Evolutionary conservation across 2,888 invertebrate species (phyloP).

Genomic region (Agrotis puta): DNA sequence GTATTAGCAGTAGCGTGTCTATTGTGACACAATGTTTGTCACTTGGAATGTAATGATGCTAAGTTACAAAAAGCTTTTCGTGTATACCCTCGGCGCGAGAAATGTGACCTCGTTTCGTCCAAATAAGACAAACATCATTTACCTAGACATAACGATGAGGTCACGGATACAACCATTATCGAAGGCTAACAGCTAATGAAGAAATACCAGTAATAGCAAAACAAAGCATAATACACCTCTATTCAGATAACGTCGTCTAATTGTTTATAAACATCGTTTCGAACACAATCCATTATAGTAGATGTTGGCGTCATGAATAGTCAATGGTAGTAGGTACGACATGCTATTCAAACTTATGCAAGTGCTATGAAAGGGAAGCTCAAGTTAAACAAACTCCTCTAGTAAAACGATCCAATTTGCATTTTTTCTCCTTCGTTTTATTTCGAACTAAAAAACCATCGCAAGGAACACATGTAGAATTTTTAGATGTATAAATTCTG

Average conservation of each 20-base stretch:
- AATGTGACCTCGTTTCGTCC: slow-evolving; percentile 77
- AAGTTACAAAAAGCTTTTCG: slow-evolving; percentile 82
- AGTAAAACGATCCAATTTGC: slow-evolving; percentile 20
- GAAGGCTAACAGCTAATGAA: slow-evolving; percentile 14
- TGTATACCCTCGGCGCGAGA: slow-evolving; percentile 74
- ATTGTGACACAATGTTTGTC: slow-evolving; percentile 71
- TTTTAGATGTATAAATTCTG: background rate
- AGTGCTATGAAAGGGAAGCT: slow-evolving; percentile 21
- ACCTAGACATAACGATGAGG: slow-evolving; percentile 75
- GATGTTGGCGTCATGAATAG: slow-evolving; percentile 39
- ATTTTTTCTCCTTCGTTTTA: slow-evolving; percentile 9
- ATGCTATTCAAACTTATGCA: slow-evolving; percentile 49
- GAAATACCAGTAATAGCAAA: slow-evolving; percentile 27
- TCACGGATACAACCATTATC: slow-evolving; percentile 65
- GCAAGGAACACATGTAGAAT: background rate
- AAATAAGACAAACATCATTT: slow-evolving; percentile 79
- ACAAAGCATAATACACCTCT: slow-evolving; percentile 31
- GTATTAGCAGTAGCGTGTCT: slow-evolving; percentile 60
- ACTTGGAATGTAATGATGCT: slow-evolving; percentile 68
- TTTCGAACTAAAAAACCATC: slow-evolving; percentile 8
- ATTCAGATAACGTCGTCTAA: slow-evolving; percentile 28
- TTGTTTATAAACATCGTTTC: slow-evolving; percentile 53
- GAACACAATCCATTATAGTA: slow-evolving; percentile 36
- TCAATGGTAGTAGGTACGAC: slow-evolving; percentile 40
- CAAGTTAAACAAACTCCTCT: slow-evolving; percentile 46